A percentile compares a stretch with the other conserved stretches of the same genome.
These are phyloP conservation scores for Sarcoramphus papa DNA, from an alignment of 2,797 vertebrate genomes.

Conservation along the genomic window DNA sequence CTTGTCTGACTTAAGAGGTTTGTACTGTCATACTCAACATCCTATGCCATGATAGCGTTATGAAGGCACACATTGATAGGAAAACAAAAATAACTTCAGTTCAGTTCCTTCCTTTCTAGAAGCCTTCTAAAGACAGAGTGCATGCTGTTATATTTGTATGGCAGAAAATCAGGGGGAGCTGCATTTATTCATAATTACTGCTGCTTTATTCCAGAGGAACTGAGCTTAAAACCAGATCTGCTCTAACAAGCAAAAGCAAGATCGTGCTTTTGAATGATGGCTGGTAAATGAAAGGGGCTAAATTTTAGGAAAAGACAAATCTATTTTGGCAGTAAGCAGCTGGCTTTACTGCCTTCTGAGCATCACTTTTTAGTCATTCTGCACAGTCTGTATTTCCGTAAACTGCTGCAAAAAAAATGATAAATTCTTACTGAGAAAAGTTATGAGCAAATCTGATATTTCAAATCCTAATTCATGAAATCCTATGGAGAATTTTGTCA, in stretches of 20 bases:
- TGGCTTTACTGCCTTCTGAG: background rate
- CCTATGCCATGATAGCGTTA: background rate
- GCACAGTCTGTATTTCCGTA: background rate
- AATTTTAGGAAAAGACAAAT: background rate
- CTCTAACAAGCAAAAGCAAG: constrained; percentile 11
- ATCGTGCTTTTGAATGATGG: background rate
- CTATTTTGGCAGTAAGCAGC: constrained; percentile 3
- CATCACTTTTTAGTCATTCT: background rate
- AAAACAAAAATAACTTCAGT: background rate
- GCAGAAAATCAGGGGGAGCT: background rate
- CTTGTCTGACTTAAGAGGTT: background rate
- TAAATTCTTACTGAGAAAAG: background rate
- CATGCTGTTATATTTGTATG: background rate
- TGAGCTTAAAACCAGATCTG: background rate
- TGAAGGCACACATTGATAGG: background rate
- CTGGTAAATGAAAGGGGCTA: background rate
- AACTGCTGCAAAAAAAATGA: background rate
- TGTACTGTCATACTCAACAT: background rate
- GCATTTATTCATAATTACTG: background rate
- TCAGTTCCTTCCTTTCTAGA: background rate
- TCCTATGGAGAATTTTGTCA: background rate
- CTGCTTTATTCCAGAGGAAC: constrained; percentile 3
- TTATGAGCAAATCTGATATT: background rate
- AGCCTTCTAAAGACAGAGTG: background rate
- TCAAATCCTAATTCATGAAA: background rate